Conservation (phyloP, 2,888 invertebrate genomes). For the Epinotia brunnichana region DNA sequence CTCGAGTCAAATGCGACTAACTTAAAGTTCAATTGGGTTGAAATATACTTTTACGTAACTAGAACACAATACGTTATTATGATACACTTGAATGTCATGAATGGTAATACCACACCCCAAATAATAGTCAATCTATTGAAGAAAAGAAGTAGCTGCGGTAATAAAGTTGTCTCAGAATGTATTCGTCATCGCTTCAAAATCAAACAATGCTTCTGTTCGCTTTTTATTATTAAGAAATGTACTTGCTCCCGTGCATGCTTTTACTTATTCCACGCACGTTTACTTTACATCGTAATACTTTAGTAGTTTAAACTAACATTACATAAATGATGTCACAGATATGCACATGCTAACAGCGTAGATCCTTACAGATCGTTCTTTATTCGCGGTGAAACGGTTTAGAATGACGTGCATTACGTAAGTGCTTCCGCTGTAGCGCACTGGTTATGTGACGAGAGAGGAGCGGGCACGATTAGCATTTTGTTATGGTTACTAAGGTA, state of each 20-base stretch:
- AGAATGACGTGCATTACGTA: slow-evolving; percentile 37
- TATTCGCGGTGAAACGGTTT: slow-evolving; percentile 46
- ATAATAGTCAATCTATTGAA: no score
- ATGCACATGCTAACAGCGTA: slow-evolving; percentile 41
- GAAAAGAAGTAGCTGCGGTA: no score
- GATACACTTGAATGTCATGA: no score
- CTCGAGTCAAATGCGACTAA: no score
- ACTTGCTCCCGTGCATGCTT: background rate
- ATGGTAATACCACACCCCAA: no score
- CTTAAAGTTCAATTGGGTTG: no score
- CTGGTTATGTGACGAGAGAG: slow-evolving; percentile 30
- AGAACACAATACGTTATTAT: no score
- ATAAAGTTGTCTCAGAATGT: no score
- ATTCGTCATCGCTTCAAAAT: no score
- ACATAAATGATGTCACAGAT: slow-evolving; percentile 37
- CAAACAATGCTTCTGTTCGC: no score
- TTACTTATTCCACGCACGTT: slow-evolving; percentile 1
- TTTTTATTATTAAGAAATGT: background rate
- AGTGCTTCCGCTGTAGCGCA: slow-evolving; percentile 45
- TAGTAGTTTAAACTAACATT: slow-evolving; percentile 20
- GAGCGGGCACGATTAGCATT: slow-evolving; percentile 19
- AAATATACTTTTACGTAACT: no score
- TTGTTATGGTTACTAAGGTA: background rate
- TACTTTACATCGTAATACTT: slow-evolving; percentile 10
- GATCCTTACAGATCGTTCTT: slow-evolving; percentile 41